Conservation (phyloP, 2,113 vertebrate species). For the Indicator indicator region DNA sequence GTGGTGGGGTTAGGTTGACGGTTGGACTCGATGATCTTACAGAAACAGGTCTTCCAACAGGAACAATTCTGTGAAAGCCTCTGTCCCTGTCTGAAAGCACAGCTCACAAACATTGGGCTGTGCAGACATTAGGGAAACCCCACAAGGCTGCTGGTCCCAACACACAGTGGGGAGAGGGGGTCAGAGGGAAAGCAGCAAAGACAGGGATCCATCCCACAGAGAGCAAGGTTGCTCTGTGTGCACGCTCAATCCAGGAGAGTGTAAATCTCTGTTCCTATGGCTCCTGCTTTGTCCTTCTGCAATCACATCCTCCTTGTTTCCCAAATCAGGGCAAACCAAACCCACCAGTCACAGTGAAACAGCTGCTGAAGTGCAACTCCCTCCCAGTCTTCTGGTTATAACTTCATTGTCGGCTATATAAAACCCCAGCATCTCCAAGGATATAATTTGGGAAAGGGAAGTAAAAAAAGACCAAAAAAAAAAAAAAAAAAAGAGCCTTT, state of each 20-base stretch:
- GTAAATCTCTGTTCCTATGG: too few species aligned
- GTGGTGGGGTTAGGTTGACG: too few species aligned
- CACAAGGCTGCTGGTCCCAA: background rate
- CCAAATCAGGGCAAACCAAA: background rate
- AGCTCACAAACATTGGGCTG: rapidly evolving
- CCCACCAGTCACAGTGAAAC: conserved; percentile 4
- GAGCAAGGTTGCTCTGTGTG: background rate
- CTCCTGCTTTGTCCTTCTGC: background rate
- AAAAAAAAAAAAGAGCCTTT: background rate
- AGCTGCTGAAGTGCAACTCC: background rate
- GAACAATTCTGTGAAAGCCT: background rate
- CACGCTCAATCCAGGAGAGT: background rate
- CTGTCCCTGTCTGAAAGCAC: background rate
- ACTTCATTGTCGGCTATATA: conserved; percentile 26
- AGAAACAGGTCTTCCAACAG: too few species aligned
- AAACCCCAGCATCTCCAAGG: background rate
- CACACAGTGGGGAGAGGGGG: background rate
- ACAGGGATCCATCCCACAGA: background rate
- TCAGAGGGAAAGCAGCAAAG: background rate
- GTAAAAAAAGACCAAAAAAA: conserved; percentile 2
- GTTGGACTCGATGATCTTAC: too few species aligned
- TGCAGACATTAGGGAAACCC: background rate
- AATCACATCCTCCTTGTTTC: background rate
- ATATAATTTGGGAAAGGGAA: conserved; percentile 24
- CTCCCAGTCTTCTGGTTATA: background rate